A percentile compares a stretch with the other conserved stretches of the same genome.
Conservation (phyloP, 1,140 invertebrate species). For the Drosophila ogumai region DNA sequence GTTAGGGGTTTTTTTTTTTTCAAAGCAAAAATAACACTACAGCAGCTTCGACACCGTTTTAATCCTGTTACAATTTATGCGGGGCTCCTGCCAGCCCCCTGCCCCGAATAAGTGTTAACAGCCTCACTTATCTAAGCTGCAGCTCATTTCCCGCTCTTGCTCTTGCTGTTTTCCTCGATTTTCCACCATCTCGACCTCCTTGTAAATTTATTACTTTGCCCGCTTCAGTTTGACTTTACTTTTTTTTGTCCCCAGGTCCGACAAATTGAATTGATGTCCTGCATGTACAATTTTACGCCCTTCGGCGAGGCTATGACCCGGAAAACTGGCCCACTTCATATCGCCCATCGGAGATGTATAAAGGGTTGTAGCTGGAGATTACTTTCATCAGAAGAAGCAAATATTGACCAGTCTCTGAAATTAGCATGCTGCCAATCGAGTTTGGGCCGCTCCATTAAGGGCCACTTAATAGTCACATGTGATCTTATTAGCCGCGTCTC, state of each 20-base stretch:
- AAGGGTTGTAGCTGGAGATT: not conserved
- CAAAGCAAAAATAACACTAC: conserved; percentile 23
- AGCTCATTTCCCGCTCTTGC: conserved; percentile 40
- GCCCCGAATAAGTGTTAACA: conserved; percentile 47
- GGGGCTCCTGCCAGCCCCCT: conserved; percentile 9
- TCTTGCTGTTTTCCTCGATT: conserved; percentile 17
- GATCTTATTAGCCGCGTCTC: conserved; percentile 35
- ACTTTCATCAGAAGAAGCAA: not conserved
- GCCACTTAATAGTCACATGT: conserved; percentile 36
- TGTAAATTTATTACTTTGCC: conserved; percentile 38
- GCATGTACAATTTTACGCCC: conserved; percentile 34
- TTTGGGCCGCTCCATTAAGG: conserved; percentile 30
- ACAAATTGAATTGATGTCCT: conserved; percentile 51
- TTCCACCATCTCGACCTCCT: conserved; percentile 19
- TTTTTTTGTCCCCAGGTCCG: conserved; percentile 18
- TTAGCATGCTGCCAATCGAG: conserved; percentile 28
- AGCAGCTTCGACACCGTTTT: conserved; percentile 45
- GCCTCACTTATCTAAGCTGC: conserved; percentile 46
- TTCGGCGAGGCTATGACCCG: conserved; percentile 26
- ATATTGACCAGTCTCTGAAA: conserved; percentile 15
- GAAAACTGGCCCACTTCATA: conserved; percentile 12
- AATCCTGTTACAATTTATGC: conserved; percentile 45
- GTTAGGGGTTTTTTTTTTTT: conserved; percentile 38
- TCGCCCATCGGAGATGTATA: not conserved
- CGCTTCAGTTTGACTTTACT: no score